These are phyloP conservation scores for Crotalus tigris DNA, from an alignment of 2,113 vertebrate genomes.

Conservation along the genomic window DNA sequence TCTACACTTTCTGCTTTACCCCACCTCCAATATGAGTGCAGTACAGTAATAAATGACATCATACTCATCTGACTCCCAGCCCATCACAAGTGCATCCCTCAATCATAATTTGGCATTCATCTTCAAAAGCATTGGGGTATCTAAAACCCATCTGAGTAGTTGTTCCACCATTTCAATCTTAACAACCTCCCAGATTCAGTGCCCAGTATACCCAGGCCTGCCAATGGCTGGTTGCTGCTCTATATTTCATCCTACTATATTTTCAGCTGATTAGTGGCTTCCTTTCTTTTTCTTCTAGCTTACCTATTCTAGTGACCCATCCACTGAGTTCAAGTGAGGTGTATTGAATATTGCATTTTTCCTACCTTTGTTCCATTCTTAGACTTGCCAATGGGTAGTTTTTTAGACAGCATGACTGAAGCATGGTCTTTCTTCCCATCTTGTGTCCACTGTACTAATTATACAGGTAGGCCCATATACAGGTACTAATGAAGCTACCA, in stretches of 20 bases:
- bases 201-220: neutral
- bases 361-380: neutral
- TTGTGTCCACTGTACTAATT: neutral
- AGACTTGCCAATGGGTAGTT: neutral
- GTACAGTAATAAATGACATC: neutral
- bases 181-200: neutral
- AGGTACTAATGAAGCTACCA: neutral
- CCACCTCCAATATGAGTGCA: neutral
- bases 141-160: neutral
- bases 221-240: neutral
- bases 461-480: neutral
- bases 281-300: neutral
- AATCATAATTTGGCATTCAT: neutral
- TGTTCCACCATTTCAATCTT: neutral
- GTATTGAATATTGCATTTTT: neutral
- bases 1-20: neutral
- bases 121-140: neutral
- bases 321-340: neutral
- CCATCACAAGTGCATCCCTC: neutral
- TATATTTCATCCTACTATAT: neutral
- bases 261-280: neutral
- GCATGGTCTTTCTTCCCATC: neutral
- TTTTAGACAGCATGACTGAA: neutral
- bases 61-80: neutral
- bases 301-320: neutral